phyloP scores from a whole-genome alignment of 2,797 vertebrate species.

The Psittacula echo region DNA sequence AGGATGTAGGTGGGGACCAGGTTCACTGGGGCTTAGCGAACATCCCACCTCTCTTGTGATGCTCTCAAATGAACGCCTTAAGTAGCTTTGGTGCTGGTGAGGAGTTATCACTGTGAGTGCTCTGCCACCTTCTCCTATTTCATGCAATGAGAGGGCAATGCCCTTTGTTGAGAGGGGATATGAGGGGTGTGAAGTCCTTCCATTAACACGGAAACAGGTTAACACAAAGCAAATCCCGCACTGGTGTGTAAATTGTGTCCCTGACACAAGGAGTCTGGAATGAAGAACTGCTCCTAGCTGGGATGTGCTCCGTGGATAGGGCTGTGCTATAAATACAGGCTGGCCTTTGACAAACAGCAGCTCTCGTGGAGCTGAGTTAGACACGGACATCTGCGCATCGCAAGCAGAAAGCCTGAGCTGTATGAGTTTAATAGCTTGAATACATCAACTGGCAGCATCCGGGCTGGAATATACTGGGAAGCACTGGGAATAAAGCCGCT shows the following conservation, averaged over 20 bases:
- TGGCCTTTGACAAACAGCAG: not conserved
- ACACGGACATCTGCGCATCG: not conserved
- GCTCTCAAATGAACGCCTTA: not conserved
- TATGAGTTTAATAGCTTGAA: not conserved
- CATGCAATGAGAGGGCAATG: not conserved
- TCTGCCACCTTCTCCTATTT: not conserved
- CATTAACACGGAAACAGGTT: not conserved
- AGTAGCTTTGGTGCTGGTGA: not conserved
- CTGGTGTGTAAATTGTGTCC: not conserved
- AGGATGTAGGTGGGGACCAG: not conserved
- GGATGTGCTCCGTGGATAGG: fast-evolving
- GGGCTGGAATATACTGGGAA: not conserved
- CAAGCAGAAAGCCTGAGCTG: not conserved
- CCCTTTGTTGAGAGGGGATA: not conserved
- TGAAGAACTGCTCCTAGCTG: fast-evolving
- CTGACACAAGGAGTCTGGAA: not conserved
- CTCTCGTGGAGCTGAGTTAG: not conserved
- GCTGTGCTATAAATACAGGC: fast-evolving
- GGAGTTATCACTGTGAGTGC: not conserved
- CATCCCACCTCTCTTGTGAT: not conserved
- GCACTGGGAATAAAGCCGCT: not conserved
- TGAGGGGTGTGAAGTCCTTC: not conserved
- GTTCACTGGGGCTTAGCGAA: not conserved
- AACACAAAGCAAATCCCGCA: not conserved
- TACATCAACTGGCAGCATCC: not conserved